phyloP scores from a whole-genome alignment of 2,113 vertebrate genomes.

The Xiphophorus hellerii region DNA sequence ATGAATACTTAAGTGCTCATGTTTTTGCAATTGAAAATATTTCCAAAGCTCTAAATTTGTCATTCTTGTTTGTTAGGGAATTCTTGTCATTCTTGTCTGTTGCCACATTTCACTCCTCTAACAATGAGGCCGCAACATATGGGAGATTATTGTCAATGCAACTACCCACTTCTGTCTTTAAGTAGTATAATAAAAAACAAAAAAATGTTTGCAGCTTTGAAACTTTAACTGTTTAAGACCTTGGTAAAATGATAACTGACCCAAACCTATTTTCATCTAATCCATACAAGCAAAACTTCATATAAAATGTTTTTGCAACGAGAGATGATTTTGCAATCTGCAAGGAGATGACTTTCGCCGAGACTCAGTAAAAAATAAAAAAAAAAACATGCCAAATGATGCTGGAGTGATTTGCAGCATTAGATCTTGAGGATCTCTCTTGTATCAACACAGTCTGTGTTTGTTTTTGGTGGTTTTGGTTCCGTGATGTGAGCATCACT shows the following conservation, averaged over 20 bases:
- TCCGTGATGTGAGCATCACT: slow-evolving; percentile 3
- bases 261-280: not conserved
- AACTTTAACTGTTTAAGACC: not conserved
- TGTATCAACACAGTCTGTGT: slow-evolving; percentile 62
- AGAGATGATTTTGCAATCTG: not conserved
- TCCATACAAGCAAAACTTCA: not conserved
- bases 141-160: too few species aligned
- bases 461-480: slow-evolving; percentile 42
- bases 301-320: not conserved
- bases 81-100: too few species aligned
- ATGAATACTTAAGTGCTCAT: too few species aligned
- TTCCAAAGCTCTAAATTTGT: too few species aligned
- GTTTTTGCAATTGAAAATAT: too few species aligned
- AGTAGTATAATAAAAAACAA: too few species aligned
- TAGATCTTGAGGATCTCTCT: slow-evolving; percentile 20
- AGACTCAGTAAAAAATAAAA: slow-evolving; percentile 1
- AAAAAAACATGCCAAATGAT: not conserved
- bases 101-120: too few species aligned
- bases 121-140: too few species aligned
- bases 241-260: not conserved
- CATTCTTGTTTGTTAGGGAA: too few species aligned
- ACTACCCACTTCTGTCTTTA: too few species aligned
- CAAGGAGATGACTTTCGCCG: not conserved
- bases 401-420: slow-evolving; percentile 10
- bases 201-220: too few species aligned